A percentile compares a stretch with the other conserved stretches of the same genome.
phyloP scores from a whole-genome alignment of 2,797 vertebrate genomes.

The Phoeniculus purpureus region DNA sequence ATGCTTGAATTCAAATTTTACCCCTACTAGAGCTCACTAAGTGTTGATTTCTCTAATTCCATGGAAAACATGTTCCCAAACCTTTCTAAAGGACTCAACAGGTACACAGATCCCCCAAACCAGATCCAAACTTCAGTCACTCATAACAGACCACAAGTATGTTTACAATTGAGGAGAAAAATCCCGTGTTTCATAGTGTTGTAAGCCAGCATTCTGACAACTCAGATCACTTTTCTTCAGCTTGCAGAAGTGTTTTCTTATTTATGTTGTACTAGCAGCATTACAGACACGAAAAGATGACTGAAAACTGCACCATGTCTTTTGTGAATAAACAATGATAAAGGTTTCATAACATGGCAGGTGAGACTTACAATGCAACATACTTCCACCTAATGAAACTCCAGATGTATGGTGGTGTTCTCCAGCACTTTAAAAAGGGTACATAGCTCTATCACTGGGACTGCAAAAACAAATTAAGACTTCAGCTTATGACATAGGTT shows the following conservation, averaged over 20 bases:
- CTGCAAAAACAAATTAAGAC: constrained; percentile 28
- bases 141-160: neutral
- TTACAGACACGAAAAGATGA: neutral
- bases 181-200: neutral
- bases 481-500: neutral
- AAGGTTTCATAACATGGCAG: neutral
- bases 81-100: neutral
- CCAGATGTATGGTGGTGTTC: neutral
- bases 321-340: neutral
- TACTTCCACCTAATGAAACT: neutral
- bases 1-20: neutral
- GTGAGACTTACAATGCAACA: neutral
- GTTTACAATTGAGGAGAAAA: neutral
- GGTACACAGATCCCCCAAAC: neutral
- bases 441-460: neutral
- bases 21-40: neutral
- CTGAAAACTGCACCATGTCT: neutral
- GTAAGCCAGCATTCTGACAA: neutral
- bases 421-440: neutral
- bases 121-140: neutral
- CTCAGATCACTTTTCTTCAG: neutral
- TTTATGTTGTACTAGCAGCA: neutral
- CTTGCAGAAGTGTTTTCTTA: neutral
- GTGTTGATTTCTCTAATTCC: neutral
- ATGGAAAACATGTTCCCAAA: neutral